phyloP scores from a whole-genome alignment of 2,113 vertebrate genomes.

The Morone saxatilis region DNA sequence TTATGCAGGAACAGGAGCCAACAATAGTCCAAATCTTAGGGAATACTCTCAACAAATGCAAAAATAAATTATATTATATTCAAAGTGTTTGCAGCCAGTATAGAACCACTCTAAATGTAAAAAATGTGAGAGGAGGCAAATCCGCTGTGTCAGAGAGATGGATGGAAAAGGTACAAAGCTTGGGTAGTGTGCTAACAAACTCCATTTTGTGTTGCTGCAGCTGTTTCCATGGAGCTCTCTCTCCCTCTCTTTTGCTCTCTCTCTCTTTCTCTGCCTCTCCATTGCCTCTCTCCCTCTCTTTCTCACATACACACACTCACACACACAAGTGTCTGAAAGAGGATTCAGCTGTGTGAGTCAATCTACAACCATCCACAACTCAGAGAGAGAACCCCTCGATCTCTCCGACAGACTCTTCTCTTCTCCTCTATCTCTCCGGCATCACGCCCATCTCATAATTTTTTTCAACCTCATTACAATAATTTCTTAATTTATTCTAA shows the following conservation, averaged over 20 bases:
- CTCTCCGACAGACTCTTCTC: slow-evolving; percentile 45
- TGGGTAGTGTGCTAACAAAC: slow-evolving; percentile 76
- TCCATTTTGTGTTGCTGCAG: slow-evolving; percentile 81
- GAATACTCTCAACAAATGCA: slow-evolving; percentile 40
- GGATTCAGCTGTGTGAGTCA: slow-evolving; percentile 77
- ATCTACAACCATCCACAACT: slow-evolving; percentile 66
- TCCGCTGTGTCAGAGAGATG: slow-evolving; percentile 66
- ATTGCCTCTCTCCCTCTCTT: slow-evolving; percentile 6
- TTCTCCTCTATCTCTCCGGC: slow-evolving; percentile 45
- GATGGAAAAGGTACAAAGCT: slow-evolving; percentile 73
- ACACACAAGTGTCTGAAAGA: slow-evolving; percentile 70
- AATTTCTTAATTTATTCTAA: slow-evolving; percentile 77
- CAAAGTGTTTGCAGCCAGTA: slow-evolving; percentile 40
- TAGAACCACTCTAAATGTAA: slow-evolving; percentile 55
- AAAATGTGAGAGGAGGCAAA: slow-evolving; percentile 54
- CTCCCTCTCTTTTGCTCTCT: slow-evolving; percentile 49
- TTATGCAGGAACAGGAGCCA: slow-evolving; percentile 16
- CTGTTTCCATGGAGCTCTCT: slow-evolving; percentile 81
- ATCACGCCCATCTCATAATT: slow-evolving; percentile 70
- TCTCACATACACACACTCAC: slow-evolving; percentile 23
- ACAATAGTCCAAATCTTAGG: slow-evolving; percentile 27
- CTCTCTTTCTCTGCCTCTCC: slow-evolving; percentile 30
- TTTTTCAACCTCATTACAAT: slow-evolving; percentile 73
- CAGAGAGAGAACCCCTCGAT: slow-evolving; percentile 49
- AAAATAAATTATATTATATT: slow-evolving; percentile 56